Percentiles rank a stretch among this genome's conserved stretches.
These are phyloP conservation scores for Haemorhous mexicanus DNA, from an alignment of 2,113 vertebrate genomes.

Conservation along the genomic window DNA sequence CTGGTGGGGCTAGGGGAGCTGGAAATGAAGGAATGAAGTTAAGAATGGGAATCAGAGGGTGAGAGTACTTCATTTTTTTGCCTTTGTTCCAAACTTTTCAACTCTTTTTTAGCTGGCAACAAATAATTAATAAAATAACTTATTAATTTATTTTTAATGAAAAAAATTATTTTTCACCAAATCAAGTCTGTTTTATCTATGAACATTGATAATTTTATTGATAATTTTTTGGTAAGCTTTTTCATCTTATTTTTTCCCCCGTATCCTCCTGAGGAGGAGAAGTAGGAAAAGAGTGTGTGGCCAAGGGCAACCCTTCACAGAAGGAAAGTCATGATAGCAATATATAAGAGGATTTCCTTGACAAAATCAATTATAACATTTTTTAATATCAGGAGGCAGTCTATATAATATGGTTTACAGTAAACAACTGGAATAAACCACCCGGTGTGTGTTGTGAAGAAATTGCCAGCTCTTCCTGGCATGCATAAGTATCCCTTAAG, in stretches of 20 bases:
- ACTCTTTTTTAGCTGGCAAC: background rate
- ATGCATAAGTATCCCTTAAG: background rate
- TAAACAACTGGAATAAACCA: background rate
- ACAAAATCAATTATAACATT: background rate
- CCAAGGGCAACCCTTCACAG: background rate
- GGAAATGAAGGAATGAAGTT: background rate
- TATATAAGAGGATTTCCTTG: background rate
- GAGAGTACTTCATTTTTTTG: background rate
- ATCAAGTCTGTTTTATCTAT: background rate
- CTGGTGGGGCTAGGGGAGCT: background rate
- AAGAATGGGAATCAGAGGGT: background rate
- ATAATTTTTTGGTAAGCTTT: background rate
- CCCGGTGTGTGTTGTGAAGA: background rate
- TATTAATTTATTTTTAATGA: background rate
- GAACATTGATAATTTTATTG: background rate
- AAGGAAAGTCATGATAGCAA: background rate
- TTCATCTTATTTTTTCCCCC: background rate
- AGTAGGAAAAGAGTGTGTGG: background rate
- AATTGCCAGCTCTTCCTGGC: background rate
- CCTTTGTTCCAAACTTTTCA: background rate
- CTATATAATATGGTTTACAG: background rate
- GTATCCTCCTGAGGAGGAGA: background rate
- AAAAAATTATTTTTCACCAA: background rate
- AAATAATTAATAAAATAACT: background rate
- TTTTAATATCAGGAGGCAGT: background rate